Base-by-base conservation (phyloP, 2,797 vertebrate genomes). In the Notamacropus eugenii region DNA sequence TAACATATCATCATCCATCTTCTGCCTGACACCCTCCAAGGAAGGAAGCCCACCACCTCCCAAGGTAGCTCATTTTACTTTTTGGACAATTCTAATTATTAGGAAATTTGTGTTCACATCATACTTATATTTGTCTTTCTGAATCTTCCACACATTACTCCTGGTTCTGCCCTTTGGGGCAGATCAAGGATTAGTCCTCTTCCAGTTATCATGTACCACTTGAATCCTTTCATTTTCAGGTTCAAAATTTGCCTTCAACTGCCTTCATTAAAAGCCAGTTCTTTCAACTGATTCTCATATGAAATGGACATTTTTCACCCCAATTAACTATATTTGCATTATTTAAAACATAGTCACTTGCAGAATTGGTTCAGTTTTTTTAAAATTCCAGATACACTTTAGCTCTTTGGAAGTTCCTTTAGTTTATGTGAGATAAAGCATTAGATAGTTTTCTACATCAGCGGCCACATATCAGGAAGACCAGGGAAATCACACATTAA, bases 381-480 rank as follows among this genome's bases (percentile, higher is more conserved):
- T 74, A 40, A 67, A 67, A n/a, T 67, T 19, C 13, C 16, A n/a
- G 34, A n/a, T 74, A 40, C 2, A 22, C 16, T 74, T 40, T 19
- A 74, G 67, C 5, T 4, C 14, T 40, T 74, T 74, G 34, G 16
- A 74, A 8, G 16, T 40, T 74, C 22, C 19, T 74, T 40, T 74
- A 40, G 67, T 74, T 74, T 74, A 40, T 40, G 8, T 40, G n/a
- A 74, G 40, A 74, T 40, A 74, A n/a, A n/a, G 4, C 34, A n/a
- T 67, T 67, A 67, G 16, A 67, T 67, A n/a, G 98, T 99, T 99
- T 99, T 99, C 99, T 99, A 99, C 98, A 99, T 99, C 99, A 99
- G 99, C 99, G 99, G 99, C 99, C 98, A 99, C 99, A 99, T 99
- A 99, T 99, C 99, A 98, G 99, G 99, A 99, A 99, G 99, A 99